Percentiles rank a stretch among this genome's conserved stretches.
Evolutionary conservation across 2,888 invertebrate genomes (phyloP).

Genomic region (Cryptophagus acutangulus): DNA sequence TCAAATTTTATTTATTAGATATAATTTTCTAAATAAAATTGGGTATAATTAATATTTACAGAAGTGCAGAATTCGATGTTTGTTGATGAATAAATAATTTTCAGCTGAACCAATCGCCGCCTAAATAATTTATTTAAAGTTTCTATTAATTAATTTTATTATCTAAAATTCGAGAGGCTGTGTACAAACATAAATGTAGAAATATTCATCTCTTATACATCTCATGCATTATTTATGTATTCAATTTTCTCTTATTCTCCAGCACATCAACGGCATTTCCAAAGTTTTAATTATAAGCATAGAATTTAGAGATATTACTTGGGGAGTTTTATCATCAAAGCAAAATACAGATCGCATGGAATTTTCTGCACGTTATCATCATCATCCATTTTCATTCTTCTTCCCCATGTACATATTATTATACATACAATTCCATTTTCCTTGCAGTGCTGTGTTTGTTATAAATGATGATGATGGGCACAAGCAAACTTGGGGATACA

Average conservation of each 20-base stretch:
- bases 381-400: background rate
- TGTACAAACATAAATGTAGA: too few species aligned
- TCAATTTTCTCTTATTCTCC: constrained; percentile 40
- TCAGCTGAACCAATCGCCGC: too few species aligned
- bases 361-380: background rate
- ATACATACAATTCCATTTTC: background rate
- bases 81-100: constrained; percentile 31
- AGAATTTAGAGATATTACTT: constrained; percentile 30
- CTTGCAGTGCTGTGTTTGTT: constrained; percentile 1
- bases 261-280: constrained; percentile 33
- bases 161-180: too few species aligned
- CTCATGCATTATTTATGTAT: constrained; percentile 39
- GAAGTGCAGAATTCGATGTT: constrained; percentile 26
- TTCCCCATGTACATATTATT: background rate
- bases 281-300: constrained; percentile 35
- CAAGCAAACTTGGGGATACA: background rate
- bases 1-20: constrained; percentile 8
- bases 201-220: constrained; percentile 4
- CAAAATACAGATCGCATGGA: background rate
- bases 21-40: background rate
- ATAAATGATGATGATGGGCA: background rate
- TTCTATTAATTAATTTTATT: too few species aligned
- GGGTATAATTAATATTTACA: constrained; percentile 27
- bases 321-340: constrained; percentile 13
- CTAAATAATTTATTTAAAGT: too few species aligned